Evolutionary conservation across 2,797 vertebrate species (phyloP).

Genomic region (Cyclopterus lumpus): DNA sequence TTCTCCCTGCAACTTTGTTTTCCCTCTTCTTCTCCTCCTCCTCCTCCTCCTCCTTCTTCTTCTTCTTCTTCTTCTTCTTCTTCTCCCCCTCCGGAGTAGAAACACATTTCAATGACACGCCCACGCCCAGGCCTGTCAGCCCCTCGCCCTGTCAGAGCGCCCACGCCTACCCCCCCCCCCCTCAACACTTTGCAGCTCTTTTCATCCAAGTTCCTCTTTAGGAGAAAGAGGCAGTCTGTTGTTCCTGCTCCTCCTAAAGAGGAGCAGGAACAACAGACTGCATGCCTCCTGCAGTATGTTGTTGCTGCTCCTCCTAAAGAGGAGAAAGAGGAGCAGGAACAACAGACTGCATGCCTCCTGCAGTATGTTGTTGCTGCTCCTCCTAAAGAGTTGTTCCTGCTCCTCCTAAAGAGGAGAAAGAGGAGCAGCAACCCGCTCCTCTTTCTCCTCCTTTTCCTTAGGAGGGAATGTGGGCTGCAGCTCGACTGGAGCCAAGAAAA

Average conservation of each 20-base stretch:
- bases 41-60: constrained; percentile 1
- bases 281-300: too few relatives aligned
- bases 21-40: constrained; percentile 12
- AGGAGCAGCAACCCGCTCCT: too few relatives aligned
- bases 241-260: too few relatives aligned
- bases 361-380: too few relatives aligned
- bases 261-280: too few relatives aligned
- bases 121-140: constrained; percentile 83
- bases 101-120: constrained; percentile 85
- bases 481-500: too few relatives aligned
- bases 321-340: constrained; percentile 39
- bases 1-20: constrained; percentile 58
- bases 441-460: too few relatives aligned
- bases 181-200: constrained; percentile 75
- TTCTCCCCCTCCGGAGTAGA: constrained; percentile 65
- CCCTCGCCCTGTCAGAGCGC: constrained; percentile 82
- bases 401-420: too few relatives aligned
- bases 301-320: too few relatives aligned
- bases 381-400: too few relatives aligned
- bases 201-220: constrained; percentile 79
- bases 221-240: constrained; percentile 49
- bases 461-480: too few relatives aligned
- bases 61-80: constrained; percentile 22
- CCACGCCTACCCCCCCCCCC: constrained; percentile 71
- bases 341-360: too few relatives aligned